phyloP scores from a whole-genome alignment of 2,888 invertebrate species.

The Lochmaea capreae region DNA sequence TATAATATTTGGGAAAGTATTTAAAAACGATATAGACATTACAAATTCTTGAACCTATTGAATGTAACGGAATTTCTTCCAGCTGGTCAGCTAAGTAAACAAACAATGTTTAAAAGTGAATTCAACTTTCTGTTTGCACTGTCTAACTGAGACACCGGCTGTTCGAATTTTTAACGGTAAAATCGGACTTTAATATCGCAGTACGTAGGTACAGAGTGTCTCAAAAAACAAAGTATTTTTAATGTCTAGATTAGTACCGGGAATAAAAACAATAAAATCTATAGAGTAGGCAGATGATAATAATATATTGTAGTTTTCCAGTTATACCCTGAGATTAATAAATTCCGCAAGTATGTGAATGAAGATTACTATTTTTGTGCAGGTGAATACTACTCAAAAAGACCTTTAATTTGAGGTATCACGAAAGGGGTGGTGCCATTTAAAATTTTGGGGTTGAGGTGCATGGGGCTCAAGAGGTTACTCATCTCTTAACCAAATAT shows the following conservation, averaged over 20 bases:
- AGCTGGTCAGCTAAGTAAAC: slow-evolving; percentile 13
- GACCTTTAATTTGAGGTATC: too few relatives aligned
- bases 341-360: too few relatives aligned
- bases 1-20: background rate
- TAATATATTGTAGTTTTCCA: background rate
- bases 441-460: too few relatives aligned
- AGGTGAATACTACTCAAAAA: too few relatives aligned
- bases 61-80: slow-evolving; percentile 24
- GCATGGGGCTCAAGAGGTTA: too few relatives aligned
- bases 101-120: slow-evolving; percentile 22
- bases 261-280: background rate
- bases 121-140: slow-evolving; percentile 28
- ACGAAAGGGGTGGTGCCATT: too few relatives aligned
- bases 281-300: background rate
- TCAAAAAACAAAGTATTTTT: background rate
- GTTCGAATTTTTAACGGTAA: slow-evolving; percentile 16
- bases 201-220: slow-evolving; percentile 15
- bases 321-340: too few relatives aligned
- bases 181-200: background rate
- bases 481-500: too few relatives aligned
- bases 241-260: background rate
- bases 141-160: slow-evolving; percentile 1
- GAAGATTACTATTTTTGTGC: too few relatives aligned
- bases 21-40: background rate
- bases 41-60: slow-evolving; percentile 2